Percentiles rank a stretch among this genome's conserved stretches.
phyloP scores from a whole-genome alignment of 35 echinoderm and acorn worm species.

The Apostichopus californicus region DNA sequence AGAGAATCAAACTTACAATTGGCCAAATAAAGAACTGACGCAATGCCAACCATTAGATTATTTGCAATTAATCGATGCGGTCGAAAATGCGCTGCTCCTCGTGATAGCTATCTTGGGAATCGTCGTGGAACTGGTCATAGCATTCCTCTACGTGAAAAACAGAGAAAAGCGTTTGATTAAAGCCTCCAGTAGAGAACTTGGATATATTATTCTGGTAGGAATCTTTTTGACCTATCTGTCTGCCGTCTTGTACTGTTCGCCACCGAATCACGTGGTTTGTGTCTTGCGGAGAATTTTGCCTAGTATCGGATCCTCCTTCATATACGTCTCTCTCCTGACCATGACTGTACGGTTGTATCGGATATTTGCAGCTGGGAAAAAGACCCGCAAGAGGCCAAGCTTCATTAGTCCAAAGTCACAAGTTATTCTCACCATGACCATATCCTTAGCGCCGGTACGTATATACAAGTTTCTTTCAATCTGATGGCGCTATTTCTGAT shows the following conservation, averaged over 20 bases:
- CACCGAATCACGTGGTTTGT: background rate
- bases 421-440: conserved; percentile 16
- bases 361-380: conserved; percentile 72
- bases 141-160: conserved; percentile 52
- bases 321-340: conserved; percentile 13
- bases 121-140: background rate
- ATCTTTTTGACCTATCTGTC: conserved; percentile 30
- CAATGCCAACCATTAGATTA: background rate
- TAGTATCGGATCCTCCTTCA: conserved; percentile 3
- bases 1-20: conserved; percentile 32
- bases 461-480: background rate
- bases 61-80: background rate
- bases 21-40: background rate
- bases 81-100: conserved; percentile 23
- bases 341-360: conserved; percentile 64
- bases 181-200: conserved; percentile 61
- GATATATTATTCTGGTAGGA: conserved; percentile 63
- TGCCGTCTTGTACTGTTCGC: conserved; percentile 17
- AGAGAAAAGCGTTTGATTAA: conserved; percentile 56
- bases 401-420: conserved; percentile 64
- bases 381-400: conserved; percentile 52
- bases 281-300: conserved; percentile 14
- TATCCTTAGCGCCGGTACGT: conserved; percentile 20
- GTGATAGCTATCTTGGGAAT: conserved; percentile 20
- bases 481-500: no score